Conservation (phyloP, 2,888 invertebrate genomes). For the Drosophila prolongata region DNA sequence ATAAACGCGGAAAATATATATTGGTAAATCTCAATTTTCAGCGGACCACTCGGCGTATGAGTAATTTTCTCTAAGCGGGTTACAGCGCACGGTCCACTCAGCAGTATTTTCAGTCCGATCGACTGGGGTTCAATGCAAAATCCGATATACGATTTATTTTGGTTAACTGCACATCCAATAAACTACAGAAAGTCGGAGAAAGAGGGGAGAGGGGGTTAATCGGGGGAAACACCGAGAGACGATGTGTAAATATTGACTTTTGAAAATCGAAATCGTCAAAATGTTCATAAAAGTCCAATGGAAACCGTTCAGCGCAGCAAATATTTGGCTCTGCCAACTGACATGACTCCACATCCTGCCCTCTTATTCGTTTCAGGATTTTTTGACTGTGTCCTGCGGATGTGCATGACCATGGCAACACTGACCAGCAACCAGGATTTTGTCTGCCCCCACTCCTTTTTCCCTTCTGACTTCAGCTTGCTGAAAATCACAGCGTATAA, state of each 20-base stretch:
- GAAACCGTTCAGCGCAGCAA: slow-evolving; percentile 67
- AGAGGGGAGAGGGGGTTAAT: background rate
- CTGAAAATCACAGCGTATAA: slow-evolving; percentile 70
- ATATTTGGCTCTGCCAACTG: slow-evolving; percentile 68
- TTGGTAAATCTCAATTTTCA: slow-evolving; percentile 49
- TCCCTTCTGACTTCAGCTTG: slow-evolving; percentile 15
- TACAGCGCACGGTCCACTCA: slow-evolving; percentile 43
- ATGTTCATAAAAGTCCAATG: slow-evolving; percentile 71
- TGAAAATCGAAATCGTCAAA: slow-evolving; percentile 78
- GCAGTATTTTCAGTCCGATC: slow-evolving; percentile 1
- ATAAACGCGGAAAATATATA: slow-evolving; percentile 9
- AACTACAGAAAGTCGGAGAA: slow-evolving; percentile 41
- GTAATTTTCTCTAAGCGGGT: slow-evolving; percentile 77
- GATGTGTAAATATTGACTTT: slow-evolving; percentile 76
- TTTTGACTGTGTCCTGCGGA: slow-evolving; percentile 19
- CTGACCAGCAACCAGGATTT: slow-evolving; percentile 31
- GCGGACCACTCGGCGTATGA: slow-evolving; percentile 66
- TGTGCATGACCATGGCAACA: slow-evolving; percentile 45
- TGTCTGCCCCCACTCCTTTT: background rate
- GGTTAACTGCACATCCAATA: slow-evolving; percentile 78
- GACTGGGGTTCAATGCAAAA: slow-evolving; percentile 32
- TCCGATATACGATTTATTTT: slow-evolving; percentile 78
- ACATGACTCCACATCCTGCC: slow-evolving; percentile 45
- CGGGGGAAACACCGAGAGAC: background rate
- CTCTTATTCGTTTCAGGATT: slow-evolving; percentile 1